These are phyloP conservation scores for Phengaris arion DNA, from an alignment of 2,888 invertebrate species.

Conservation along the genomic window DNA sequence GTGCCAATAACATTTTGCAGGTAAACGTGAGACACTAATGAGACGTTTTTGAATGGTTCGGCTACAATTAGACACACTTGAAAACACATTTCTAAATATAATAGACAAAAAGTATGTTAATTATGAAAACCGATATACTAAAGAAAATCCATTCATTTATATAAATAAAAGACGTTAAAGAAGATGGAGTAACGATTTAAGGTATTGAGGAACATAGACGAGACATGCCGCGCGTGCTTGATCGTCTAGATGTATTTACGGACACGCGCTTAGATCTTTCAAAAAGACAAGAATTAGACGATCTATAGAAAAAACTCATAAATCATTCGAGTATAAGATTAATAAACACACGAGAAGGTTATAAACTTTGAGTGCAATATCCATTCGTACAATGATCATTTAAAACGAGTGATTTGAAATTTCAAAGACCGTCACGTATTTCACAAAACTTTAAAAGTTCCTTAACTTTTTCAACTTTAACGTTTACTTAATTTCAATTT, in stretches of 20 bases:
- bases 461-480: neutral
- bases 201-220: conserved; percentile 19
- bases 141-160: neutral
- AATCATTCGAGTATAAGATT: neutral
- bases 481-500: neutral
- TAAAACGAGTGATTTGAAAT: neutral
- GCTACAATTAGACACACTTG: conserved; percentile 53
- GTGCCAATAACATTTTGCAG: conserved; percentile 58
- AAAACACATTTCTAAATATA: conserved; percentile 37
- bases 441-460: conserved; percentile 3
- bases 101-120: conserved; percentile 27
- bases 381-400: neutral
- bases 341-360: neutral
- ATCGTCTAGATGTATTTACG: conserved; percentile 59
- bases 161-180: neutral
- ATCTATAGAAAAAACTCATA: conserved; percentile 2
- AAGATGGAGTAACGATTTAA: neutral
- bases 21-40: conserved; percentile 65
- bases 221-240: conserved; percentile 60
- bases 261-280: conserved; percentile 40
- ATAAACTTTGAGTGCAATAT: neutral
- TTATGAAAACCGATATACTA: neutral
- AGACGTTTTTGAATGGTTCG: conserved; percentile 55
- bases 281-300: conserved; percentile 18
- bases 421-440: conserved; percentile 2